Conservation (phyloP, 2,113 vertebrate species). For the Oreochromis aureus region DNA sequence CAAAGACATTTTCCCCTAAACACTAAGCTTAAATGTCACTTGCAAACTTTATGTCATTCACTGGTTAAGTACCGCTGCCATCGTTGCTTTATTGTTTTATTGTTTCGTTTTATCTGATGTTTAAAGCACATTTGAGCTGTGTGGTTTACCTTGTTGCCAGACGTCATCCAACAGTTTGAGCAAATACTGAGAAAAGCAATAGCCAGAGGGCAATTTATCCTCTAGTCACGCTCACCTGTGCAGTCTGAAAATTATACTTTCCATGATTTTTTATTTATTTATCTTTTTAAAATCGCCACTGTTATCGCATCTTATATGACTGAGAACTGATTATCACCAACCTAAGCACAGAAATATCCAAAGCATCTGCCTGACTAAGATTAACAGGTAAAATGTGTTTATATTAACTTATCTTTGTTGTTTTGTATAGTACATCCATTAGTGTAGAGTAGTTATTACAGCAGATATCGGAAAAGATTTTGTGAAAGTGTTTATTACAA, state of each 20-base stretch:
- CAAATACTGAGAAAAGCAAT: not conserved
- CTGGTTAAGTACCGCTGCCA: not conserved
- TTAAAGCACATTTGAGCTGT: not conserved
- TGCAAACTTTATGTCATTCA: conserved; percentile 3
- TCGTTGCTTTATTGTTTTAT: not conserved
- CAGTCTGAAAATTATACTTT: not conserved
- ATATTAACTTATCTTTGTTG: not conserved
- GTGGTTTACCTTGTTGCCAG: not conserved
- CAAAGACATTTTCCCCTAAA: conserved; percentile 35
- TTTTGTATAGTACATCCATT: not conserved
- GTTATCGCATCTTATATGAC: not conserved
- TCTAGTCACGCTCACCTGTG: not conserved
- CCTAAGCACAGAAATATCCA: not conserved
- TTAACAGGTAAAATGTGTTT: not conserved
- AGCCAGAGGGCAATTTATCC: not conserved
- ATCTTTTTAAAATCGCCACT: not conserved
- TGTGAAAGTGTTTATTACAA: not conserved
- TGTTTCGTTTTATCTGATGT: not conserved
- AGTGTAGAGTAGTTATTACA: not conserved
- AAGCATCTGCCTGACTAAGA: not conserved
- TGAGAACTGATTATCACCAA: not conserved
- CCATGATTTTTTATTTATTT: not conserved
- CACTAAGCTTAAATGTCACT: conserved; percentile 20
- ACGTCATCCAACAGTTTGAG: not conserved
- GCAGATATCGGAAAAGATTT: not conserved